phyloP scores from a whole-genome alignment of 1,140 invertebrate species.

The Hyles euphorbiae region DNA sequence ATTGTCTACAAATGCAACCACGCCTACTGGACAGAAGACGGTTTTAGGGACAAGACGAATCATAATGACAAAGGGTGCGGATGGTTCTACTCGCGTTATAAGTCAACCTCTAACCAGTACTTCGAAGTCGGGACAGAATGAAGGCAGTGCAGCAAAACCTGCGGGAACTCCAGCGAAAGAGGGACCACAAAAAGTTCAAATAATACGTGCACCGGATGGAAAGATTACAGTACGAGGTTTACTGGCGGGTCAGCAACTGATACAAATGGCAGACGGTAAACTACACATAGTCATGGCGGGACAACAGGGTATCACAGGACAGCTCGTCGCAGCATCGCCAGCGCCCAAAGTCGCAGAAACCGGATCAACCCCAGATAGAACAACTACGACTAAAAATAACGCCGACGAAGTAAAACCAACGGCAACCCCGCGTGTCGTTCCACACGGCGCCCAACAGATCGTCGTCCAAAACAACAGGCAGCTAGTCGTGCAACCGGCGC shows the following conservation, averaged over 20 bases:
- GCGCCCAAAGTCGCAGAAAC: slow-evolving; percentile 24
- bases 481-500: slow-evolving; percentile 48
- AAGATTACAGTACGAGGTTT: slow-evolving; percentile 94
- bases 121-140: slow-evolving; percentile 35
- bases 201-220: slow-evolving; percentile 91
- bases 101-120: slow-evolving; percentile 70
- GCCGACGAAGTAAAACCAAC: slow-evolving; percentile 31
- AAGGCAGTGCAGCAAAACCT: slow-evolving; percentile 39
- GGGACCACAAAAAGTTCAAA: slow-evolving; percentile 89
- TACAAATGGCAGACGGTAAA: slow-evolving; percentile 95
- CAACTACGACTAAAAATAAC: slow-evolving; percentile 18
- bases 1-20: slow-evolving; percentile 74
- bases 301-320: slow-evolving; percentile 56
- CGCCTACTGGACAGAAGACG: slow-evolving; percentile 79
- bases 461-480: slow-evolving; percentile 32
- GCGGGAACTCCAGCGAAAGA: slow-evolving; percentile 59
- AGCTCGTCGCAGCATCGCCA: slow-evolving; percentile 53
- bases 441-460: slow-evolving; percentile 33
- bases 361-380: slow-evolving; percentile 22
- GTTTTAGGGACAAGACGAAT: slow-evolving; percentile 83
- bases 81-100: slow-evolving; percentile 86
- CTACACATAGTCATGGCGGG: slow-evolving; percentile 85
- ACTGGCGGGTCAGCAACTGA: slow-evolving; percentile 93
- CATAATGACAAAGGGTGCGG: slow-evolving; percentile 88
- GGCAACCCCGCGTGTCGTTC: slow-evolving; percentile 16